Percentiles rank a stretch among this genome's conserved stretches.
Evolutionary conservation across 2,797 vertebrate genomes (phyloP).

Genomic region (Phoeniculus purpureus): DNA sequence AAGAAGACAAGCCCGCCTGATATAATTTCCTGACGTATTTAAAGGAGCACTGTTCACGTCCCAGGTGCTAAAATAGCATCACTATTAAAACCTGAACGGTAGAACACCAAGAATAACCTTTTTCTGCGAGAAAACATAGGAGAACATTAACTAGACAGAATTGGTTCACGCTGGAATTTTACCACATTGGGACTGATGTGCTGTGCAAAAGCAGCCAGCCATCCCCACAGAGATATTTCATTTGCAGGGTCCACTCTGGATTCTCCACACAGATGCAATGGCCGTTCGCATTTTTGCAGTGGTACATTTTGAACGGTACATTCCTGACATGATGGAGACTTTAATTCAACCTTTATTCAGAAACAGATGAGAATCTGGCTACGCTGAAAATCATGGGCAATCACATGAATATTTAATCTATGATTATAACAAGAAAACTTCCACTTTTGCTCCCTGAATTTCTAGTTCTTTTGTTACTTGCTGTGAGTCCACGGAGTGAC

Average conservation of each 20-base stretch:
- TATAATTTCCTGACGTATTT: neutral
- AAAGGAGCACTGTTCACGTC: neutral
- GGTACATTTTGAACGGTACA: neutral
- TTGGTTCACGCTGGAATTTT: conserved; percentile 23
- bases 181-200: neutral
- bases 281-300: neutral
- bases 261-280: neutral
- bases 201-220: neutral
- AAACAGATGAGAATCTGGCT: neutral
- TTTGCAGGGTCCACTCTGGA: neutral
- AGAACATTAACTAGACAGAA: conserved; percentile 34
- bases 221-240: accelerated
- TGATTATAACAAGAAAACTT: neutral
- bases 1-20: neutral
- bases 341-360: neutral
- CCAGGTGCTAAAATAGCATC: conserved; percentile 40
- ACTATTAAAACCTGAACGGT: neutral
- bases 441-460: neutral
- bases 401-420: neutral
- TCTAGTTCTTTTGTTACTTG: neutral
- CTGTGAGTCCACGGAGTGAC: neutral
- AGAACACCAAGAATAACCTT: neutral
- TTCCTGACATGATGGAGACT: neutral
- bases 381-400: neutral
- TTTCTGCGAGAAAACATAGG: neutral